These are phyloP conservation scores for Urocitellus parryii DNA, from an alignment of 2,113 vertebrate species.

Conservation along the genomic window DNA sequence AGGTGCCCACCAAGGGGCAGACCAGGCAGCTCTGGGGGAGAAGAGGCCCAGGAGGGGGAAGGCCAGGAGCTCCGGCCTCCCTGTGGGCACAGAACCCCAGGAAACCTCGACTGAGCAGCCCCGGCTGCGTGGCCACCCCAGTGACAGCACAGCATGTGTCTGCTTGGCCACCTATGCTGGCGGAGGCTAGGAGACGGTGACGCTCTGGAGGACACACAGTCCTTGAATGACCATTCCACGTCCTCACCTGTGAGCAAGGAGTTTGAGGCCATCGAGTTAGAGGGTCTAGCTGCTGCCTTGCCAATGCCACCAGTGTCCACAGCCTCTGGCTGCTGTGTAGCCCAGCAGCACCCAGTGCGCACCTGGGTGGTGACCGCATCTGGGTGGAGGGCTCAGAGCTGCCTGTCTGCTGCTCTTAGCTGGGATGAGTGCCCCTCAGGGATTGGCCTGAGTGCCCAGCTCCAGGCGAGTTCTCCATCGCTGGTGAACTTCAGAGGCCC, in stretches of 20 bases:
- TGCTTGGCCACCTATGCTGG: background rate
- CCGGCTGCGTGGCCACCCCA: rapidly evolving
- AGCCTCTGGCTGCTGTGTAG: rapidly evolving
- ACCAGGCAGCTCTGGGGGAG: background rate
- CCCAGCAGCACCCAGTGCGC: rapidly evolving
- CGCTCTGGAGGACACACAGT: no score
- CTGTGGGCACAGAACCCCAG: background rate
- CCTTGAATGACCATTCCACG: background rate
- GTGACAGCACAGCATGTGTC: background rate
- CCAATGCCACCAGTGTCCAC: rapidly evolving
- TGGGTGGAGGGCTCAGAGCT: background rate
- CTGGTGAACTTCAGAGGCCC: no score
- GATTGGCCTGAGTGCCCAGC: no score
- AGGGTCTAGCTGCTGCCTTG: rapidly evolving
- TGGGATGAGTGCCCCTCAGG: no score
- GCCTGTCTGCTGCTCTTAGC: no score
- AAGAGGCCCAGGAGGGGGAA: no score
- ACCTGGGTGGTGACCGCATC: rapidly evolving
- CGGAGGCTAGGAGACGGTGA: background rate
- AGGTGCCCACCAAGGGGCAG: rapidly evolving
- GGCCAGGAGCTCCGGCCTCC: no score
- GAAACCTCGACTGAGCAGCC: rapidly evolving
- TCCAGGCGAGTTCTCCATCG: no score
- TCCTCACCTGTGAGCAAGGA: background rate
- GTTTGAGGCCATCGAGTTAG: rapidly evolving